Evolutionary conservation across 1,140 invertebrate genomes (phyloP), one percentile per base, ranked within the genome.

Genomic region (Antheraea mylitta): DNA sequence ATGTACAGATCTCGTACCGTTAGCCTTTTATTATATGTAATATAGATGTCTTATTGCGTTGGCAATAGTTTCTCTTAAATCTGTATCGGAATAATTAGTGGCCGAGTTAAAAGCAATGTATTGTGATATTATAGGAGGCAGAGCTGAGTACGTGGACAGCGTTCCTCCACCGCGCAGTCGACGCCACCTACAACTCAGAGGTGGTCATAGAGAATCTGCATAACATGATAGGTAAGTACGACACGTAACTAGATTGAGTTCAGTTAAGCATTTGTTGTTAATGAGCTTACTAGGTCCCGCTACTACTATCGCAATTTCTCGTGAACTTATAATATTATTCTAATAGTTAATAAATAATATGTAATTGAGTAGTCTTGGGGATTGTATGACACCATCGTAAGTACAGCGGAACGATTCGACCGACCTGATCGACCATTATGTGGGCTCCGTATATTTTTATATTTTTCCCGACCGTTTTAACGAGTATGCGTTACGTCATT

Each of bases 141-240:
- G 89, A 91, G 78, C 81, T 91, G 71, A 83, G 77, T 73, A 76
- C 85, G 70, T 91, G 89, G 89, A 91, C 86, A 61, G 82, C 86
- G 72, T 91, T 91, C 79, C 76, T 90, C 75, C 85, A 88, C 75
- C 86, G 86, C 72, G 89, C 89, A 42, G 80, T 84, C 66, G 86
- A 88, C 76, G 89, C 89, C 74, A 82, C 86, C 53, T 85, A 81
- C 84, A 85, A 85, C 85, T 83, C 85, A 11, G 87, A 89, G 77
- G 82, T 85, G 18, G 80, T 88, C 70, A 80, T 89, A 69, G 89
- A 90, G 75, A 91, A 91, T 66, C 75, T 91, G 74, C 87, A 90
- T 73, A 91, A 91, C 70, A 79, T 91, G 70, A 86, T 90, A 69
- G 87, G 89, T 91, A 66, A 81, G 82, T 37, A n/a, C 30, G 48